Percentiles rank a stretch among this genome's conserved stretches.
Conservation (phyloP, 2,888 invertebrate genomes). For the Mesopsocus fuscifrons region DNA sequence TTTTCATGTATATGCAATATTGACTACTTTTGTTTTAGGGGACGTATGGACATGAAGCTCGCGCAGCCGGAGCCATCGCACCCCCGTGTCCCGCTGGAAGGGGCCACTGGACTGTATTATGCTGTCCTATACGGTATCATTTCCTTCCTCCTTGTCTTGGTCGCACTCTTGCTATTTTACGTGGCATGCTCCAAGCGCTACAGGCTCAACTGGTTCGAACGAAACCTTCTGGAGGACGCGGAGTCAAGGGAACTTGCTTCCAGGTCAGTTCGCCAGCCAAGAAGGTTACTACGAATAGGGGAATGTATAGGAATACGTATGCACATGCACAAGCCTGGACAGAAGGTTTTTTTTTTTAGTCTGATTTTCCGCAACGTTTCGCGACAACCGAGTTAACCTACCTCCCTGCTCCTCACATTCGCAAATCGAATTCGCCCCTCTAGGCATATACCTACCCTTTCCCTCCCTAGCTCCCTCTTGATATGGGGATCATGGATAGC, state of each 20-base stretch:
- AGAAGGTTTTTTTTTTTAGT: too few species aligned
- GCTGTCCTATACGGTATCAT: constrained; percentile 29
- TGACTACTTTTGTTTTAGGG: background rate
- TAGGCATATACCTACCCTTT: too few species aligned
- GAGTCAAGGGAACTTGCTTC: constrained; percentile 14
- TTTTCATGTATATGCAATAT: too few species aligned
- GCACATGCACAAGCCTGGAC: too few species aligned
- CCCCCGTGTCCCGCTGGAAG: constrained; percentile 1
- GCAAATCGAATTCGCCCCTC: too few species aligned
- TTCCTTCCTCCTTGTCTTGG: constrained; percentile 29
- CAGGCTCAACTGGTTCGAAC: constrained; percentile 38
- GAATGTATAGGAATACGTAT: too few species aligned
- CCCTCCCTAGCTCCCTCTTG: too few species aligned
- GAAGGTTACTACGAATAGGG: too few species aligned
- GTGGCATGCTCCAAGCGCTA: constrained; percentile 33
- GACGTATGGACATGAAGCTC: constrained; percentile 5
- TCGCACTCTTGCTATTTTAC: constrained; percentile 29
- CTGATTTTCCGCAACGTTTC: too few species aligned
- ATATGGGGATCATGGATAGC: too few species aligned
- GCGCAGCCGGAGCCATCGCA: background rate
- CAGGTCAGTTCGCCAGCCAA: constrained; percentile 15
- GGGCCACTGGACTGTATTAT: constrained; percentile 14
- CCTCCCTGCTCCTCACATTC: too few species aligned
- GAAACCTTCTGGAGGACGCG: constrained; percentile 32
- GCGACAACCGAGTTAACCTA: too few species aligned